Base-by-base conservation (phyloP, 2,797 vertebrate genomes). In the Benthosema pterotum region DNA sequence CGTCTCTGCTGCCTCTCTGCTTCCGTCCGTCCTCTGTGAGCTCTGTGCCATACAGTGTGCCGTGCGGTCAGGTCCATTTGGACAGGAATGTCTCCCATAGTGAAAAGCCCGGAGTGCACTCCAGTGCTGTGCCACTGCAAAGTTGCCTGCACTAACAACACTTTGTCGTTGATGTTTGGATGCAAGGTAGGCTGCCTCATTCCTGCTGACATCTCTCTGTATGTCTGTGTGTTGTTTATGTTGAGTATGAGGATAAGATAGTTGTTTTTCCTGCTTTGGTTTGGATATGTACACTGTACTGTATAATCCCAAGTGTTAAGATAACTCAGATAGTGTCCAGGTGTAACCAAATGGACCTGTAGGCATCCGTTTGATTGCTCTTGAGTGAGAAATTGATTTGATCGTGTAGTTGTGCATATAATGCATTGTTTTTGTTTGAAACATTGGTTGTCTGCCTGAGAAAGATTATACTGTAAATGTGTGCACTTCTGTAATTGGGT, bases 111-210 rank as follows among this genome's bases (percentile, higher is more conserved):
- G 59, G 92, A 94, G 86, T 93, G 95, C 91, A 93, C 93, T 79
- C 95, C 96, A 71, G 90, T 96, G 95, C 93, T 96, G 85, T 98
- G 96, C 93, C 95, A 98, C 94, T 98, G 96, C 94, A 98, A 97
- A 95, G 94, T 96, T 93, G 95, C 95, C 85, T 97, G 96, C 87
- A 94, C 93, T 90, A 95, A 95, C 94, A 96, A 94, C 93, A 94
- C 94, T 86, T 90, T 98, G 71, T 97, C 94, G 80, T 89, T 98
- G 92, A 96, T 98, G 95, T 98, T 98, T 90, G 95, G 96, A 93
- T 98, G 96, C 89, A 97, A 97, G 96, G 96, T 97, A 98, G 92
- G 95, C 89, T 67, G 53, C 57, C 32, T 55, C 50, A 65, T 11
- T 17, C 9, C 25, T 60, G 22, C 66, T 4, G 65, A 72, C 52